Evolutionary conservation across 64 coral and sea anemone species (phyloP).

Genomic region (Stylophora pistillata): DNA sequence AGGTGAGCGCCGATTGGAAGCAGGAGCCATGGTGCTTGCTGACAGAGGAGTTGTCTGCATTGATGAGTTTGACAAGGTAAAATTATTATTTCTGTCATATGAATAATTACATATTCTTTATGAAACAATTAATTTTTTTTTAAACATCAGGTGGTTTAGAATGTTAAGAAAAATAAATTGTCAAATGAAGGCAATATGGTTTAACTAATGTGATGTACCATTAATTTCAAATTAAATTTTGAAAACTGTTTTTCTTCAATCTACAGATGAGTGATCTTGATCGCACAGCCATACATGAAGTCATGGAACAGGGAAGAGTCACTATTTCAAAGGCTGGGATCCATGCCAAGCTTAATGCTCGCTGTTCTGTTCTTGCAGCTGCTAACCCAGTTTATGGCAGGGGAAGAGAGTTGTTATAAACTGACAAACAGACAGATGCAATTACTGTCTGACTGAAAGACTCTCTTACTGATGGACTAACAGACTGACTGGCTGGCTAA

Average conservation of each 20-base stretch:
- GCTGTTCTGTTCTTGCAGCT: slow-evolving; percentile 93
- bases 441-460: neutral
- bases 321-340: slow-evolving; percentile 99
- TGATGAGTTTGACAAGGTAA: slow-evolving; percentile 92
- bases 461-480: neutral
- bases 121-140: too few relatives aligned
- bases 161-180: too few relatives aligned
- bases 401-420: slow-evolving; percentile 28
- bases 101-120: neutral
- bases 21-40: slow-evolving; percentile 93
- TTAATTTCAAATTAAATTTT: neutral
- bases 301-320: slow-evolving; percentile 97
- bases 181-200: too few relatives aligned
- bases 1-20: slow-evolving; percentile 91
- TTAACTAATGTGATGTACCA: too few relatives aligned
- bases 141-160: too few relatives aligned
- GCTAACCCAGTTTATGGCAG: slow-evolving; percentile 99
- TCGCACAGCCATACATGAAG: slow-evolving; percentile 96
- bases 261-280: slow-evolving; percentile 98
- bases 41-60: slow-evolving; percentile 90
- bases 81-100: too few relatives aligned
- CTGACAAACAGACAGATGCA: too few relatives aligned
- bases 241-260: neutral
- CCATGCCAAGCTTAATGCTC: slow-evolving; percentile 96
- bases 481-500: neutral